Percentiles rank a stretch among this genome's conserved stretches.
These are phyloP conservation scores for Leucania comma DNA, from an alignment of 2,888 invertebrate species.

Conservation along the genomic window DNA sequence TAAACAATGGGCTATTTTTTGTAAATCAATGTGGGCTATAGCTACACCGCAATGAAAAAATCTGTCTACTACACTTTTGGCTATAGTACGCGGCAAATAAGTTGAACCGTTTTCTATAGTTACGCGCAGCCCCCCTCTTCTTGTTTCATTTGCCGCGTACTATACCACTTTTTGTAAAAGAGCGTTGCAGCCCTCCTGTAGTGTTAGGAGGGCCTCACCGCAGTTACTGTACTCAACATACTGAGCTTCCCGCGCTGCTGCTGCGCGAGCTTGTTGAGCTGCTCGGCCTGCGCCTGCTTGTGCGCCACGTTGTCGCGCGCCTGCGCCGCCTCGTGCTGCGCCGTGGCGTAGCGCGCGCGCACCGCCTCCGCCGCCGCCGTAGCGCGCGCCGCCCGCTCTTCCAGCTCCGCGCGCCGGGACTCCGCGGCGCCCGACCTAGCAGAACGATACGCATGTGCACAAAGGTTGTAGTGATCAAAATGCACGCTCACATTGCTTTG, in stretches of 20 bases:
- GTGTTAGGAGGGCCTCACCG: slow-evolving; percentile 71
- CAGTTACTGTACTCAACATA: slow-evolving; percentile 69
- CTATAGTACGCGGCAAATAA: too few species aligned
- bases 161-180: too few species aligned
- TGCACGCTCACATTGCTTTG: neutral
- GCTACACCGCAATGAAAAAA: too few species aligned
- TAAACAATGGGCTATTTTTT: too few species aligned
- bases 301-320: slow-evolving; percentile 75
- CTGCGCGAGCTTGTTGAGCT: slow-evolving; percentile 63
- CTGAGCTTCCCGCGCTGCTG: slow-evolving; percentile 69
- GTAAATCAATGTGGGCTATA: too few species aligned
- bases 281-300: slow-evolving; percentile 71
- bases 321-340: slow-evolving; percentile 80
- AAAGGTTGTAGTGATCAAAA: neutral
- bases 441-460: neutral
- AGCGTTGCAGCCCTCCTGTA: too few species aligned
- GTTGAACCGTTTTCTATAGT: too few species aligned
- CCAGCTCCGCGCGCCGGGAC: slow-evolving; percentile 69
- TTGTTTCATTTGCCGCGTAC: too few species aligned
- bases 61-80: too few species aligned
- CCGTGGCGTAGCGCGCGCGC: slow-evolving; percentile 80
- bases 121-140: too few species aligned
- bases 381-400: slow-evolving; percentile 63
- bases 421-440: slow-evolving; percentile 72
- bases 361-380: slow-evolving; percentile 67